Evolutionary conservation across 2,113 vertebrate species (phyloP).

Genomic region (Poeciliopsis retropinna): DNA sequence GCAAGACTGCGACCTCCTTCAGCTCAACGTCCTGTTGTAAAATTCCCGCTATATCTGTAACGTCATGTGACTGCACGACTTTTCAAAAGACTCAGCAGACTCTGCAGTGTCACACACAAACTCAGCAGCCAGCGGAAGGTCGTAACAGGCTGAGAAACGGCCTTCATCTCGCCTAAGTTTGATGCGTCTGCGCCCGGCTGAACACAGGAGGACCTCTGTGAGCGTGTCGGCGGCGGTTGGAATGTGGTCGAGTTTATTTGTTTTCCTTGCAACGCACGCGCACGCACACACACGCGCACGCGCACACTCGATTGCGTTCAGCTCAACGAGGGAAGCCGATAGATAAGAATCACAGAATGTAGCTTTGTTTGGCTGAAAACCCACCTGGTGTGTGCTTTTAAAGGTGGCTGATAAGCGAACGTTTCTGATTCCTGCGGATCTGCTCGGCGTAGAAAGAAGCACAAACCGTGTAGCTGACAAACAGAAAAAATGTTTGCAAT

Average conservation of each 20-base stretch:
- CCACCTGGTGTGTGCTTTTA: slow-evolving; percentile 12
- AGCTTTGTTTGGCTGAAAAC: slow-evolving; percentile 41
- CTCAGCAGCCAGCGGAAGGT: background rate
- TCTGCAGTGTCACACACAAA: too few relatives aligned
- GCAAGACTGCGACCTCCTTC: background rate
- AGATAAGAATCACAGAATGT: slow-evolving; percentile 49
- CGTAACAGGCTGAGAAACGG: background rate
- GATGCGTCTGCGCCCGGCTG: background rate
- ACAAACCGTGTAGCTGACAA: background rate
- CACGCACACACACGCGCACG: background rate
- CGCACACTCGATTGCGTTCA: background rate
- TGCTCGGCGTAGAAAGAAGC: background rate
- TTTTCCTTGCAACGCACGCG: slow-evolving; percentile 40
- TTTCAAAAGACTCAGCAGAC: background rate
- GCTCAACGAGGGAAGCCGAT: slow-evolving; percentile 14
- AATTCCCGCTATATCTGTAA: background rate
- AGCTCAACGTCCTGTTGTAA: background rate
- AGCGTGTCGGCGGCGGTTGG: slow-evolving; percentile 43
- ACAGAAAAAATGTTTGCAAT: background rate
- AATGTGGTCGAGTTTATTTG: slow-evolving; percentile 69
- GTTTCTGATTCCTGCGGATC: background rate
- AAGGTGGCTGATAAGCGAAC: background rate
- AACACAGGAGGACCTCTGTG: slow-evolving; percentile 49
- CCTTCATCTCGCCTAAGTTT: background rate
- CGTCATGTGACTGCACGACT: background rate